Percentiles rank a stretch among this genome's conserved stretches.
Evolutionary conservation across 2,888 invertebrate genomes (phyloP).

Genomic region (Tipula unca): DNA sequence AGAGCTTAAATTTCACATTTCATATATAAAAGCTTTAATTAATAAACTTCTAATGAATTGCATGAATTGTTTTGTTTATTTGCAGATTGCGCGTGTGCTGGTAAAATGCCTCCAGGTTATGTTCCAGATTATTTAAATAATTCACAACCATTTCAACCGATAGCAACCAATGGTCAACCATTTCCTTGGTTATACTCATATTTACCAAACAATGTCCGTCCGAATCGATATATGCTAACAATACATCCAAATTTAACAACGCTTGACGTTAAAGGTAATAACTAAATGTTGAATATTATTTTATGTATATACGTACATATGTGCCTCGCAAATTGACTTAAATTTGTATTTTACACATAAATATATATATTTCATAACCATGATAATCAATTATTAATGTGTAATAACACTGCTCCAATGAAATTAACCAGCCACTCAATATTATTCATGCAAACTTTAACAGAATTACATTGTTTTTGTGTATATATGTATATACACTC

Average conservation of each 20-base stretch:
- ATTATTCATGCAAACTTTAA: no score
- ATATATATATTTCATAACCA: no score
- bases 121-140: constrained; percentile 55
- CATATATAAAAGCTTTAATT: not conserved
- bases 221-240: constrained; percentile 78
- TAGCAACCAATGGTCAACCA: constrained; percentile 64
- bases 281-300: no score
- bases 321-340: no score
- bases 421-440: no score
- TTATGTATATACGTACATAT: no score
- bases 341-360: no score
- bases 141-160: constrained; percentile 53
- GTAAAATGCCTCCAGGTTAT: constrained; percentile 53
- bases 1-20: no score
- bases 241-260: constrained; percentile 90
- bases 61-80: not conserved
- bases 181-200: constrained; percentile 71
- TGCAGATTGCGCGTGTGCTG: constrained; percentile 60
- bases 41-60: not conserved
- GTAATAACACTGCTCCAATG: no score
- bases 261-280: constrained; percentile 72
- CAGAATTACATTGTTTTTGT: no score
- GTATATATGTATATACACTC: no score
- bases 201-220: constrained; percentile 68
- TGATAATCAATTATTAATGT: not conserved